Percentiles rank a stretch among this genome's conserved stretches.
These are phyloP conservation scores for Caracal caracal DNA, from an alignment of 2,113 vertebrate species.

Conservation along the genomic window DNA sequence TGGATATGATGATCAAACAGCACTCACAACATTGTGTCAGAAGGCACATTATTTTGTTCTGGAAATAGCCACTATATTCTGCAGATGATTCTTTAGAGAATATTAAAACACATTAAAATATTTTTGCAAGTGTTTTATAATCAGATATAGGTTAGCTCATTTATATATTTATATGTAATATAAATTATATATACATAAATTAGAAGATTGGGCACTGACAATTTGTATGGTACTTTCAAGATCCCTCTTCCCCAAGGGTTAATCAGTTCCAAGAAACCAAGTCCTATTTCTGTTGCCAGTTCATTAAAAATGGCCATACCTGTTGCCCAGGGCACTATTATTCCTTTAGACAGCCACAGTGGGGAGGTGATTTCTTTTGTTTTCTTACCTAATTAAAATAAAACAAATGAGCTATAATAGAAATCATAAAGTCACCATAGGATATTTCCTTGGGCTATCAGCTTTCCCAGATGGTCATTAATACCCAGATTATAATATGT, in stretches of 20 bases:
- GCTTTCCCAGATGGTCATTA: constrained; percentile 82
- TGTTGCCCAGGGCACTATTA: constrained; percentile 54
- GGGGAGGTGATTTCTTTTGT: constrained; percentile 66
- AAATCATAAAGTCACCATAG: constrained; percentile 78
- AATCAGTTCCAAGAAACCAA: constrained; percentile 49
- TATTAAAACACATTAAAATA: not conserved
- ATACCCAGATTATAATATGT: constrained; percentile 80
- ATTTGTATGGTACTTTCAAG: not conserved
- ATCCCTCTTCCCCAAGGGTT: not conserved
- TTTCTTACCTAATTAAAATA: constrained; percentile 82
- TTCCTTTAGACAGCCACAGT: constrained; percentile 52
- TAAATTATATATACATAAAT: not conserved
- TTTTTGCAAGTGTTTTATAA: not conserved
- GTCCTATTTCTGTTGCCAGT: constrained; percentile 50
- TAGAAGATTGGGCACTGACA: not conserved
- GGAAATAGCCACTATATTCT: constrained; percentile 7
- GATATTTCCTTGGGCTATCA: constrained; percentile 79
- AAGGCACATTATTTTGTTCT: constrained; percentile 42
- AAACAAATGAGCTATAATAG: constrained; percentile 80
- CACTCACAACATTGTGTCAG: not conserved
- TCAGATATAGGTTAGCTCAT: not conserved
- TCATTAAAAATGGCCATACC: constrained; percentile 49
- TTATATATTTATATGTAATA: too few species aligned
- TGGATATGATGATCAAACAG: constrained; percentile 12
- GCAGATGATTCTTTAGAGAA: not conserved